phyloP scores from a whole-genome alignment of 1,140 invertebrate genomes.

The Geopemphigus sp. region DNA sequence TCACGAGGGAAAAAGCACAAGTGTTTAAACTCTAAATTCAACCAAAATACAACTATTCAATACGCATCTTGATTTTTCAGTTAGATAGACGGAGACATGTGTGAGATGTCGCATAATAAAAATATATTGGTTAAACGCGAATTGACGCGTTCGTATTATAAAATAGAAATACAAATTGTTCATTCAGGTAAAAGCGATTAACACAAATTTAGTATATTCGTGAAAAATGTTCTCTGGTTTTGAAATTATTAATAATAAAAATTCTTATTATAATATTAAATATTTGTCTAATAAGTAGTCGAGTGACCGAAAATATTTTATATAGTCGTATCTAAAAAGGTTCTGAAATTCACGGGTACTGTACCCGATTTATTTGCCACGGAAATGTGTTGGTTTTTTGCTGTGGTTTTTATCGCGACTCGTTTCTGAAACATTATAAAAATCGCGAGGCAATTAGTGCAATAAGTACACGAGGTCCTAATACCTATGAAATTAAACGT shows the following conservation, averaged over 20 bases:
- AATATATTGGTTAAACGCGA: no score
- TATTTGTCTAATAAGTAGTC: not conserved
- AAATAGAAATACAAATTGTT: not conserved
- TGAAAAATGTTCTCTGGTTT: not conserved
- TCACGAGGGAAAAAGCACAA: no score
- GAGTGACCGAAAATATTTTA: not conserved
- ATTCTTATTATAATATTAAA: not conserved
- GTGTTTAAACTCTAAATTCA: no score
- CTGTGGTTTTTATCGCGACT: not conserved
- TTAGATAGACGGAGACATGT: no score
- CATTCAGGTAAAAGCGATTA: not conserved
- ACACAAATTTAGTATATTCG: not conserved
- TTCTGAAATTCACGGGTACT: not conserved
- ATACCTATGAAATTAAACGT: not conserved
- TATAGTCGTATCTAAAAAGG: conserved; percentile 3
- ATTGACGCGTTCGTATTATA: not conserved
- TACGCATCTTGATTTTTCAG: not conserved
- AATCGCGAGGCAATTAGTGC: not conserved
- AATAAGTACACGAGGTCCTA: not conserved
- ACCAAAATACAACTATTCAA: not conserved
- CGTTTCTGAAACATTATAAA: conserved; percentile 13
- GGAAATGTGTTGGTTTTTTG: not conserved
- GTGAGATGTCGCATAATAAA: no score
- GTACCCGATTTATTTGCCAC: not conserved
- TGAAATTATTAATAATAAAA: not conserved